phyloP scores from a whole-genome alignment of 2,113 vertebrate genomes.

The Eretmodus cyanostictus region DNA sequence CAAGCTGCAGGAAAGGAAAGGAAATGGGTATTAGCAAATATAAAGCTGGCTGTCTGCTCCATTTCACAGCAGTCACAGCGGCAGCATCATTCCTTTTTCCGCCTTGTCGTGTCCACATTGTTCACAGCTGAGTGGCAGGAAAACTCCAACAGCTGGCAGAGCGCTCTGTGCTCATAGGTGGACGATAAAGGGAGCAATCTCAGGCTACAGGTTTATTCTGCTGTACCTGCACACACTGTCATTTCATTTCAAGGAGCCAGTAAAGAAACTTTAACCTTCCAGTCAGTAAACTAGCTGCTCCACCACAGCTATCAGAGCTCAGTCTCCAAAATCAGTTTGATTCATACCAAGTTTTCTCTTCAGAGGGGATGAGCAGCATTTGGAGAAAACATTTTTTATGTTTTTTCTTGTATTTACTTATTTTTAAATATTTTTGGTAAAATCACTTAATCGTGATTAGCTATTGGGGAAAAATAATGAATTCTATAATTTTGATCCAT shows the following conservation, averaged over 20 bases:
- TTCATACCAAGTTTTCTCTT: not conserved
- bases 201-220: not conserved
- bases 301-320: not conserved
- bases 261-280: not conserved
- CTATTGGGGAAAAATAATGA: rapidly evolving
- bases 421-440: not conserved
- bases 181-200: not conserved
- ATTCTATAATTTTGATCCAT: rapidly evolving
- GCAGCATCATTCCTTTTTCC: not conserved
- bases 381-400: rapidly evolving
- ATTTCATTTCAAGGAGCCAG: not conserved
- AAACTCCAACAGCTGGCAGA: not conserved
- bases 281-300: not conserved
- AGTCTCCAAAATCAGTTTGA: not conserved
- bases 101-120: not conserved
- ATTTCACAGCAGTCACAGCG: not conserved
- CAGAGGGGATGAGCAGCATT: not conserved
- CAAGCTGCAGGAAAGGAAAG: not conserved
- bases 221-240: not conserved
- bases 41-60: rapidly evolving
- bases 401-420: not conserved
- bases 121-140: not conserved
- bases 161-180: not conserved
- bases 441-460: not conserved
- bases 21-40: not conserved